Evolutionary conservation across 2,888 invertebrate species (phyloP).

Genomic region (Clivina fossor): DNA sequence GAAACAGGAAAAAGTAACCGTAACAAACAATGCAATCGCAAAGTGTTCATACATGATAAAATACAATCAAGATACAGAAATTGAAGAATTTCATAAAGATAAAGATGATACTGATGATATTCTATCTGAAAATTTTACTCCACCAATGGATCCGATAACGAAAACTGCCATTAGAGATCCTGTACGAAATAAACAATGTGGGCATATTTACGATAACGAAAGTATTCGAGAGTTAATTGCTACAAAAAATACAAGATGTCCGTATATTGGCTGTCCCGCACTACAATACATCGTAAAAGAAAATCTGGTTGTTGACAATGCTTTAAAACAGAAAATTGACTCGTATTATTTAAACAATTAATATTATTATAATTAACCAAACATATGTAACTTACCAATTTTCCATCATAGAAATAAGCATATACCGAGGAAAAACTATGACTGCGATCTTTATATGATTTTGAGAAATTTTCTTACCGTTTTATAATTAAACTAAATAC

Average conservation of each 20-base stretch:
- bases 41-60: slow-evolving; percentile 38
- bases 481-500: too few relatives aligned
- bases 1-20: slow-evolving; percentile 34
- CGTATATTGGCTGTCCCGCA: slow-evolving; percentile 45
- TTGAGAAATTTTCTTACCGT: too few relatives aligned
- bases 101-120: slow-evolving; percentile 42
- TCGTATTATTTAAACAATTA: slow-evolving; percentile 26
- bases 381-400: too few relatives aligned
- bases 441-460: too few relatives aligned
- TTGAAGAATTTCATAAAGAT: slow-evolving; percentile 28
- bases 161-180: slow-evolving; percentile 45
- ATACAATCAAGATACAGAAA: slow-evolving; percentile 40
- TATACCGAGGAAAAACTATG: too few relatives aligned
- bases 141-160: slow-evolving; percentile 47
- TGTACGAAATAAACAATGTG: slow-evolving; percentile 44
- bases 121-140: slow-evolving; percentile 44
- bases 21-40: slow-evolving; percentile 41
- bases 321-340: slow-evolving; percentile 35
- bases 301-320: slow-evolving; percentile 31
- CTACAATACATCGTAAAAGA: slow-evolving; percentile 23
- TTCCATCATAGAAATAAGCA: too few relatives aligned
- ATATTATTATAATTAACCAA: too few relatives aligned
- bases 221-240: slow-evolving; percentile 44
- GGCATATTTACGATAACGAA: slow-evolving; percentile 46
- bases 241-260: slow-evolving; percentile 45